Evolutionary conservation across 2,797 vertebrate genomes (phyloP), one percentile per base, ranked within the genome.

Genomic region (Arctocebus calabarensis): DNA sequence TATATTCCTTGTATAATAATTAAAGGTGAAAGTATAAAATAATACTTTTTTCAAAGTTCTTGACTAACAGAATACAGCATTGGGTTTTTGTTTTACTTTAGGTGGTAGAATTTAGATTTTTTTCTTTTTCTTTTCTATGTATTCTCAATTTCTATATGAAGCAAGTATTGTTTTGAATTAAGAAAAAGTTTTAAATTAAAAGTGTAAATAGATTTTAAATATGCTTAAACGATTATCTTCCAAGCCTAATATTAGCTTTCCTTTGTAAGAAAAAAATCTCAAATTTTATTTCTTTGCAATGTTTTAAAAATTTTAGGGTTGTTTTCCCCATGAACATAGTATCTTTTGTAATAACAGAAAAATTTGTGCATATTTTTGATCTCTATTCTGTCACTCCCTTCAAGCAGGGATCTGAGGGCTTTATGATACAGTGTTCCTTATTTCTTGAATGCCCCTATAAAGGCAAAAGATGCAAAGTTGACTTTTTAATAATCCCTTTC

Each of bases 91-190:
- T 52, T 52, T 77, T 5, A 20, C 25, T 43, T 81, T 61, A 82
- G 70, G 25, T 61, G 40, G 40, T n/a, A 71, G 68, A 83, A 34
- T 82, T 52, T 20, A 16, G 23, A 52, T 62, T 52, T 95, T 83
- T 66, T 66, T 66, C n/a, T 82, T 34, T 89, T 74, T 78, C 17
- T 78, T 48, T 77, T 20, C 37, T 83, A 77, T 52, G 20, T 88
- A 86, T 82, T 66, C 20, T 94, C 62, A 88, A 40, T 88, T 95
- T 90, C 61, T 86, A 34, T 1, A 86, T 71, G 59, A 95, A 75
- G 23, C 34, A 43, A 55, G 52, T 57, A 84, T 85, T 84, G 23
- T 88, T 96, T 88, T 84, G 52, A 82, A 95, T 68, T 82, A 86
- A 81, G 29, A 79, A 64, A 90, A 2, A 19, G 19, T 62, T 84